Evolutionary conservation across 1,140 invertebrate genomes (phyloP), one percentile per base, ranked within the genome.

Genomic region (Macrotrachela quadricornifera): DNA sequence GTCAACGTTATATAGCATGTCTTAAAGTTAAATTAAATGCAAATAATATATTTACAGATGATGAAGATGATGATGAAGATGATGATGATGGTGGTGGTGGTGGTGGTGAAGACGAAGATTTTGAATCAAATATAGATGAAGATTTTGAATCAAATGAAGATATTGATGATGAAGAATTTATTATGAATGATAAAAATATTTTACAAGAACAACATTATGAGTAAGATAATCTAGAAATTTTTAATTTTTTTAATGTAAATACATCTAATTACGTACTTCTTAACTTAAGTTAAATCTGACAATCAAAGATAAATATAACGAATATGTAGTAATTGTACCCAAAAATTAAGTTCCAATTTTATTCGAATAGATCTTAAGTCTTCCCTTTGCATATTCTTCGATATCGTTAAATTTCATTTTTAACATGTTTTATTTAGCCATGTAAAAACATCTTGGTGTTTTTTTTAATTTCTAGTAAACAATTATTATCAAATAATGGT

Each of bases 1-100:
- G 68, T 54, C 60, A 57, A 18, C 61, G 68, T 10, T 71, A 71
- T 57, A 69, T 68, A 6, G 56, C 61, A 14, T 69, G 65, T 56
- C 58, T 71, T 18, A 66, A 66, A 56, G 60, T 43, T 8, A 54
- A 52, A 43, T 39, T 57, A 10, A 54, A 57, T 18, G 48, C 46
- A 17, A 52, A 57, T 41, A 54, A 57, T 37, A 46, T 45, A 37
- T 50, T 55, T 13, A 37, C 36, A 10, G n/a, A 21, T 37, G 47
- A 51, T 18, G 47, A 43, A 39, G 55, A 48, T 41, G 49, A 55
- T 6, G 45, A 50, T 15, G 46, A 49, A 12, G 59, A 59, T 36
- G 60, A 57, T 46, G 59, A 58, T 40, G 50, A 55, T 51, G 58
- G n/a, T 41, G 49, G 51, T 6, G 45, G 47, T 15, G 46, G 45